Evolutionary conservation across 2,888 invertebrate genomes (phyloP), one percentile per base, ranked within the genome.

Genomic region (Macaria liturata): DNA sequence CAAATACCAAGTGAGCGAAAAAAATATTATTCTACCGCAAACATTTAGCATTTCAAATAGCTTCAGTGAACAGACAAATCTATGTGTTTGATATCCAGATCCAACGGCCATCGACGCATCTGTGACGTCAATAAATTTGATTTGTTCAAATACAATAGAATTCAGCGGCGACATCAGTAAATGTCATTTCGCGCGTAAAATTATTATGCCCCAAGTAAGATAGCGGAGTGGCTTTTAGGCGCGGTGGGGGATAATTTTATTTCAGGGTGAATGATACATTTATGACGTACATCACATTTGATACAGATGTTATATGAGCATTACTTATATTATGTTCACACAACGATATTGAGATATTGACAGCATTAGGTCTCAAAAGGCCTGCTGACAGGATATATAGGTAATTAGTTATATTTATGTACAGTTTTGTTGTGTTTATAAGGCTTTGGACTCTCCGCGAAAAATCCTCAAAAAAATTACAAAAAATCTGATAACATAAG

Each of bases 61-160:
- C 9, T 45, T 32, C 30, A 3, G 6, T 40, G 45, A 37, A 49
- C 37, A 45, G 39, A 54, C 37, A 59, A 59, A 52, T 54, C 48
- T 45, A 31, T 39, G 43, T 59, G n/a, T 63, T 49, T 51, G 37
- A 51, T 59, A 61, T 59, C 49, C 59, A 52, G 46, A 61, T 59
- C 61, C 69, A 68, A 65, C 69, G 68, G 66, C 70, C 63, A 72
- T 66, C 70, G 59, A 70, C 67, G 63, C 69, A 66, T 69, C 54
- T 49, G 69, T 85, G 83, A 85, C 84, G 84, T 81, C 81, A 84
- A 62, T 58, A 71, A 55, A 72, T 75, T 75, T 78, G 80, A 82
- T 81, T 81, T 80, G 77, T 75, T 73, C 68, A 69, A 75, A 74
- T 76, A 76, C 76, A 75, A 74, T 75, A 67, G 67, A 72, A 31